phyloP scores from a whole-genome alignment of 2,113 vertebrate genomes.

The Fulica atra region DNA sequence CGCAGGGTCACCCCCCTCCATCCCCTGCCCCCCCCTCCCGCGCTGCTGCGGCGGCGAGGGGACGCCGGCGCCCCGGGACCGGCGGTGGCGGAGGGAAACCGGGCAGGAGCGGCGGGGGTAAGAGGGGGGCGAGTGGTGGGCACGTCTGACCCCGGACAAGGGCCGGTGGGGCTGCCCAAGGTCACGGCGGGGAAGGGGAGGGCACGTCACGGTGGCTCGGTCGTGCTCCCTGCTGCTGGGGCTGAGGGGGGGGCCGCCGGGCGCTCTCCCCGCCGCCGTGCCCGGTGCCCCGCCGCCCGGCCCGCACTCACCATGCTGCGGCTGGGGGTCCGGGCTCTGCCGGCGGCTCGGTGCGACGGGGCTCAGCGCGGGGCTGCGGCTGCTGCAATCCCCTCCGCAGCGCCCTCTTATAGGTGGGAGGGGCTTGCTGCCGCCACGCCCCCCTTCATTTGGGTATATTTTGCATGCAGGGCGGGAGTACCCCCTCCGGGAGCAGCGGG shows the following conservation, averaged over 20 bases:
- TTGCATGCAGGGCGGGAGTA: too few species aligned
- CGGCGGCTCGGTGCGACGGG: neutral
- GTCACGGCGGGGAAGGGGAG: neutral
- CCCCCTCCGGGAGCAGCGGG: too few species aligned
- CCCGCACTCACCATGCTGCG: slow-evolving; percentile 53
- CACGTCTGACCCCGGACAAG: neutral
- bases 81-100: neutral
- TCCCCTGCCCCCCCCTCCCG: neutral
- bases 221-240: neutral
- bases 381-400: too few species aligned
- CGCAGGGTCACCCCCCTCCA: neutral
- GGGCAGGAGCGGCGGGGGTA: neutral
- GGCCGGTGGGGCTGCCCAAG: neutral
- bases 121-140: neutral
- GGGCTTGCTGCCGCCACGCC: too few species aligned
- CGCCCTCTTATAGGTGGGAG: too few species aligned
- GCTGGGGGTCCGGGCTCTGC: slow-evolving; percentile 7
- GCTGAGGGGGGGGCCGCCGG: too few species aligned
- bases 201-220: neutral
- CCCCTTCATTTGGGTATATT: too few species aligned
- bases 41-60: neutral
- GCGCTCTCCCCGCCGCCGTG: too few species aligned
- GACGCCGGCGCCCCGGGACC: neutral
- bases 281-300: neutral
- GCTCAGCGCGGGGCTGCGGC: slow-evolving; percentile 5